phyloP scores from a whole-genome alignment of 2,113 vertebrate species.

The Planiliza haematocheilus region DNA sequence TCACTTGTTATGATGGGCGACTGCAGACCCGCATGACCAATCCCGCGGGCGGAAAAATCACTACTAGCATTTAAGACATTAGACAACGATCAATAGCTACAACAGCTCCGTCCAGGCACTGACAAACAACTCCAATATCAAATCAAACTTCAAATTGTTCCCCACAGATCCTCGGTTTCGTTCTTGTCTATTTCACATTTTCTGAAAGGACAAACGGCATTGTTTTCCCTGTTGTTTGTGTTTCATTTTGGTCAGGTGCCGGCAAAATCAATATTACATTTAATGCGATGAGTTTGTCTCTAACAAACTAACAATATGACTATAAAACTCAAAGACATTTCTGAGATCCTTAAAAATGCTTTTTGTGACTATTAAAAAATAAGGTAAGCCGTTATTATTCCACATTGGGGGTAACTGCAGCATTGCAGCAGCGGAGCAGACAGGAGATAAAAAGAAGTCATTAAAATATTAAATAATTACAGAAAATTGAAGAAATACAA shows the following conservation, averaged over 20 bases:
- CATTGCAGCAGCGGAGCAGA: too few relatives aligned
- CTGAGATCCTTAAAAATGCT: background rate
- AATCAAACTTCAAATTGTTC: conserved; percentile 17
- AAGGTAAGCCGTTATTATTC: background rate
- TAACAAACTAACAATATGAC: too few relatives aligned
- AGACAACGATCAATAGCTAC: conserved; percentile 29
- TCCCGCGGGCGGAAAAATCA: conserved; percentile 13
- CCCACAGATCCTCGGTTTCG: conserved; percentile 15
- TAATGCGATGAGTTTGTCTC: background rate
- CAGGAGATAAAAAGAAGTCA: too few relatives aligned
- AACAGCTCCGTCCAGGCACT: background rate
- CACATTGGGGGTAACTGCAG: too few relatives aligned
- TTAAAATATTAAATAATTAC: too few relatives aligned
- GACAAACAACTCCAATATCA: conserved; percentile 24
- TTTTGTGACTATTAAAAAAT: background rate
- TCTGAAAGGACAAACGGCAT: conserved; percentile 13
- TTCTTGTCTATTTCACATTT: conserved; percentile 19
- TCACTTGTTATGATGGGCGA: background rate
- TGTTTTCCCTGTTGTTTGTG: conserved; percentile 2
- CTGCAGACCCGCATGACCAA: conserved; percentile 7
- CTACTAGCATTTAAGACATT: conserved; percentile 41
- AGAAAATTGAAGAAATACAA: too few relatives aligned
- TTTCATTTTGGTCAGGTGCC: background rate
- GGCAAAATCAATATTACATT: conserved; percentile 47
- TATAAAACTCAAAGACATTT: background rate